phyloP scores from a whole-genome alignment of 2,113 vertebrate species.

The Varanus salvator region DNA sequence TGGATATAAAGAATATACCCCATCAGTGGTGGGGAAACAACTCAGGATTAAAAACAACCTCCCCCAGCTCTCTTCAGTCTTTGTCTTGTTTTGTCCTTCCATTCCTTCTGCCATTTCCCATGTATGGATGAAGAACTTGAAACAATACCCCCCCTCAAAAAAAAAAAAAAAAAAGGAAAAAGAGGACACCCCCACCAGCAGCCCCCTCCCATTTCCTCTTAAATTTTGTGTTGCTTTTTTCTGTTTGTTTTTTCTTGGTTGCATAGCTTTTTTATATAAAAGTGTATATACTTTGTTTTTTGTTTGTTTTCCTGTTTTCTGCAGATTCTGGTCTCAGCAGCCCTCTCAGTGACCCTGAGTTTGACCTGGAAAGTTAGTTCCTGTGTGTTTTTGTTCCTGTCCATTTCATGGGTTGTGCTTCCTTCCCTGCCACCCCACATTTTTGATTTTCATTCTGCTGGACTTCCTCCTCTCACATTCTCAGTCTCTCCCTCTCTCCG shows the following conservation, averaged over 20 bases:
- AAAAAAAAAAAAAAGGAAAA: not conserved
- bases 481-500: conserved; percentile 9
- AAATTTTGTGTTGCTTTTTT: conserved; percentile 70
- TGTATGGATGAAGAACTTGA: not conserved
- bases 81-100: not conserved
- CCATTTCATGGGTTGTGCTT: conserved; percentile 73
- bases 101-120: too few species aligned
- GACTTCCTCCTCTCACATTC: conserved; percentile 47
- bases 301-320: conserved; percentile 85
- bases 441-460: conserved; percentile 48
- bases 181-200: not conserved
- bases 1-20: not conserved
- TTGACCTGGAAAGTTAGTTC: conserved; percentile 99
- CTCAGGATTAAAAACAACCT: not conserved
- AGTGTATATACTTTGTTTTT: conserved; percentile 72
- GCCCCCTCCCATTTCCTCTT: conserved; percentile 67
- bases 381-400: conserved; percentile 84
- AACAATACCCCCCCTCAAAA: not conserved
- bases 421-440: conserved; percentile 55
- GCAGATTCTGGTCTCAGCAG: conserved; percentile 97
- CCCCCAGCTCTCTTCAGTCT: not conserved
- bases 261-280: conserved; percentile 57
- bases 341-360: conserved; percentile 95
- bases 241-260: conserved; percentile 61
- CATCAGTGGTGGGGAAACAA: not conserved